phyloP scores from a whole-genome alignment of 2,888 invertebrate species.

The Cynaeus angustus region DNA sequence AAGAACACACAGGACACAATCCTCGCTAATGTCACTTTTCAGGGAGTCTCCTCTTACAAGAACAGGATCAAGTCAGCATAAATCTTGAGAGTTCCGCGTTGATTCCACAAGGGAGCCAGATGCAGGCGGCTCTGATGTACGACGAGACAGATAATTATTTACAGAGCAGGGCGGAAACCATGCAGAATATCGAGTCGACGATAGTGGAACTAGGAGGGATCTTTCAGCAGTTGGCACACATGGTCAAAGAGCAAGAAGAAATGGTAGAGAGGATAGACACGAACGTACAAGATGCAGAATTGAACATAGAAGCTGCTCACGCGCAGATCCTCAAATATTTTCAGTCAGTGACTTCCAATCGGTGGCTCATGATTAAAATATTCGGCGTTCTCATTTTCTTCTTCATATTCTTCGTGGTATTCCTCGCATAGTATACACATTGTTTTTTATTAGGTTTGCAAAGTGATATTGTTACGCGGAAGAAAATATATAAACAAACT shows the following conservation, averaged over 20 bases:
- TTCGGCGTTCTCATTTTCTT: constrained; percentile 99
- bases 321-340: constrained; percentile 98
- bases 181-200: constrained; percentile 99
- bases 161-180: constrained; percentile 95
- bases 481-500: constrained; percentile 33
- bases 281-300: constrained; percentile 94
- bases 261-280: constrained; percentile 98
- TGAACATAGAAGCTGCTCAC: constrained; percentile 99
- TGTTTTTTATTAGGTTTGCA: constrained; percentile 29
- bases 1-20: no score
- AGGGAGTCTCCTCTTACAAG: constrained; percentile 72
- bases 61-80: constrained; percentile 85
- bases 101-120: constrained; percentile 71
- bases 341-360: constrained; percentile 95
- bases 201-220: constrained; percentile 99
- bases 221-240: constrained; percentile 95
- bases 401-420: constrained; percentile 98
- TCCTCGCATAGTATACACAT: constrained; percentile 80
- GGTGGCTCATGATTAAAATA: constrained; percentile 99
- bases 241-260: constrained; percentile 99
- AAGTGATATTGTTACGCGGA: constrained; percentile 41
- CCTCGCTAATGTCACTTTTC: constrained; percentile 27
- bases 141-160: constrained; percentile 94
- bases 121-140: constrained; percentile 83
- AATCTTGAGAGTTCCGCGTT: constrained; percentile 81